A percentile compares a stretch with the other conserved stretches of the same genome.
Evolutionary conservation across 2,888 invertebrate species (phyloP).

Genomic region (Platerodrilus igneus): DNA sequence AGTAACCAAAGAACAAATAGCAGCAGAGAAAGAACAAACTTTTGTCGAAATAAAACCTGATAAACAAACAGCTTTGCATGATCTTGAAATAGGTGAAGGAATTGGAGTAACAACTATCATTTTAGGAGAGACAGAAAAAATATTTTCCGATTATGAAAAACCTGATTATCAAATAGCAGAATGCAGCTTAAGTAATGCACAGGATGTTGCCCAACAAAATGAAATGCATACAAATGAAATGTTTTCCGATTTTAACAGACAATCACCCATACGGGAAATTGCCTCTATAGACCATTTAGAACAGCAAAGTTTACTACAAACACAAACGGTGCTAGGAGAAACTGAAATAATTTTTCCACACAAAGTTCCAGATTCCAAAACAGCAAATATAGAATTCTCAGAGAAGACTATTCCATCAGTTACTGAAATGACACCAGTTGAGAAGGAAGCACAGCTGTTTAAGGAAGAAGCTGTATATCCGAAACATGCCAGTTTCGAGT

Average conservation of each 20-base stretch:
- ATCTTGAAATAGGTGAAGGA: conserved; percentile 54
- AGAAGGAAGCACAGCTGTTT: conserved; percentile 47
- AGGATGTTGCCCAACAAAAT: conserved; percentile 52
- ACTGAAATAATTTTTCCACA: conserved; percentile 52
- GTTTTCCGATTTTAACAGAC: conserved; percentile 48
- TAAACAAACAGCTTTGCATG: conserved; percentile 48
- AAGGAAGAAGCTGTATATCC: conserved; percentile 35
- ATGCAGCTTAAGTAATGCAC: conserved; percentile 46
- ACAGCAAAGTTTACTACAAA: conserved; percentile 53
- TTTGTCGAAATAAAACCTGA: conserved; percentile 48
- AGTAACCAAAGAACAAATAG: conserved; percentile 53
- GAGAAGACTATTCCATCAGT: conserved; percentile 48
- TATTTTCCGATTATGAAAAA: conserved; percentile 44
- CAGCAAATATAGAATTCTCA: conserved; percentile 46
- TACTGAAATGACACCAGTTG: conserved; percentile 48
- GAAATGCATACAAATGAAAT: conserved; percentile 56
- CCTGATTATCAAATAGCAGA: conserved; percentile 45
- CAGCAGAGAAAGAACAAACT: conserved; percentile 56
- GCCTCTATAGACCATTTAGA: conserved; percentile 54
- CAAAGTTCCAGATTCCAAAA: conserved; percentile 47
- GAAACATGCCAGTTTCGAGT: conserved; percentile 39
- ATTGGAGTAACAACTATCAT: conserved; percentile 54
- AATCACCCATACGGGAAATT: conserved; percentile 44
- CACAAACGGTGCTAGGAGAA: conserved; percentile 55
- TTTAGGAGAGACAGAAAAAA: conserved; percentile 55